Evolutionary conservation across 2,113 vertebrate genomes (phyloP).

Genomic region (Aldabrachelys gigantea): DNA sequence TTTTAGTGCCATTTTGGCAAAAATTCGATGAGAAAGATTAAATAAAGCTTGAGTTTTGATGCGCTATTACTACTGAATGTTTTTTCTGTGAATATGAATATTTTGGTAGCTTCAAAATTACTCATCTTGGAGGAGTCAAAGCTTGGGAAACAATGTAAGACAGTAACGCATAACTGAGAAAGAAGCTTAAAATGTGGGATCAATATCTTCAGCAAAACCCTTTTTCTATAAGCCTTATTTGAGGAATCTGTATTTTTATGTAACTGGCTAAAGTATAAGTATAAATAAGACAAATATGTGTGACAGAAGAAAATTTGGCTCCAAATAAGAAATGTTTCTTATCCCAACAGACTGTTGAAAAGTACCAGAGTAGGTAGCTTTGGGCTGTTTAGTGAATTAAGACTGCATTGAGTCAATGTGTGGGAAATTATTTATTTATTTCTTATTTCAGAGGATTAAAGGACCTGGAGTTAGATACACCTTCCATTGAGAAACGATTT

Average conservation of each 20-base stretch:
- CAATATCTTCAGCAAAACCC: not conserved
- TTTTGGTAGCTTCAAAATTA: not conserved
- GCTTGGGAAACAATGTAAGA: not conserved
- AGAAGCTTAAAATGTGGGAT: not conserved
- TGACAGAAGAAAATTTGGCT: not conserved
- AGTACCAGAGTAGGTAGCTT: not conserved
- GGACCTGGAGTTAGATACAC: slow-evolving; percentile 92
- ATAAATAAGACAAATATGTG: not conserved
- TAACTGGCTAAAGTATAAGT: not conserved
- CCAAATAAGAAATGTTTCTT: not conserved
- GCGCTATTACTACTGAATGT: not conserved
- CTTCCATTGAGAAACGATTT: slow-evolving; percentile 96
- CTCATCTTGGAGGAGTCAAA: not conserved
- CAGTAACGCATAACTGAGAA: not conserved
- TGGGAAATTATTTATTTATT: slow-evolving; percentile 4
- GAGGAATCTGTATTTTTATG: not conserved
- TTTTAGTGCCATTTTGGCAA: not conserved
- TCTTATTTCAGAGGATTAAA: slow-evolving; percentile 85
- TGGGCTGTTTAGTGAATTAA: not conserved
- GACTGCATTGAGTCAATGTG: not conserved
- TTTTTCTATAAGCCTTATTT: not conserved
- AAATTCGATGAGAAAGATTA: not conserved
- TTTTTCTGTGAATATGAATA: not conserved
- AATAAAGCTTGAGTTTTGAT: not conserved
- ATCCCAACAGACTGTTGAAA: not conserved